Base-by-base conservation (phyloP, 2,888 invertebrate genomes). In the Cantharis rufa region DNA sequence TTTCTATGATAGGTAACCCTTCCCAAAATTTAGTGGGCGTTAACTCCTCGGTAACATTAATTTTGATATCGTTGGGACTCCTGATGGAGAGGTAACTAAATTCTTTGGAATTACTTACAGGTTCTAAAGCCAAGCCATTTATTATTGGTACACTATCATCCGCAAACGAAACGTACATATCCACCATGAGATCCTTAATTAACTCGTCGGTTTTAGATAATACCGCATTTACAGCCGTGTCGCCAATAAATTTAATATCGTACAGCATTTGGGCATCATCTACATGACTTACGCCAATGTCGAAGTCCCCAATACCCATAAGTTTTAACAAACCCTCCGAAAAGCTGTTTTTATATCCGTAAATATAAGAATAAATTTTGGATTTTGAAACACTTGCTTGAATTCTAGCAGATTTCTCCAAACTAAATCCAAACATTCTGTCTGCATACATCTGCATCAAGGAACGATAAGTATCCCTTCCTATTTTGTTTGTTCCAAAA, bases 341-440 rank as follows among this genome's bases (percentile, higher is more conserved):
- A n/a, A 62, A 69, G 62, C 24, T 24, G 16, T 27, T 63, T 61
- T 62, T 16, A 61, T 18, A 74, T n/a, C 16, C 69, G 16, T 32
- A 66, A n/a, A 21, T 16, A 69, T 63, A 63, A 2, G 28, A 15
- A 15, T 15, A 27, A 28, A 24, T 3, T 15, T 15, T 27, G 7
- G 15, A 15, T 18, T 11, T 27, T 9, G 32, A 15, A 3, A 5
- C 16, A 13, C 10, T n/a, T 2, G 63, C 32, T 32, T 74, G 28
- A 9, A 68, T 15, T 16, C 21, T 28, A 11, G 63, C 21, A 0
- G 15, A 24, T 69, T 28, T 13, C 13, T 32, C 18, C 28, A 21
- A 64, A 70, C 79, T 81, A 86, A 86, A 69, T 84, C 78, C 21
- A 85, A 80, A 16, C 86, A 73, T 71, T 80, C 76, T 18, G 79